A percentile compares a stretch with the other conserved stretches of the same genome.
phyloP scores from a whole-genome alignment of 2,113 vertebrate species.

The Datnioides undecimradiatus region DNA sequence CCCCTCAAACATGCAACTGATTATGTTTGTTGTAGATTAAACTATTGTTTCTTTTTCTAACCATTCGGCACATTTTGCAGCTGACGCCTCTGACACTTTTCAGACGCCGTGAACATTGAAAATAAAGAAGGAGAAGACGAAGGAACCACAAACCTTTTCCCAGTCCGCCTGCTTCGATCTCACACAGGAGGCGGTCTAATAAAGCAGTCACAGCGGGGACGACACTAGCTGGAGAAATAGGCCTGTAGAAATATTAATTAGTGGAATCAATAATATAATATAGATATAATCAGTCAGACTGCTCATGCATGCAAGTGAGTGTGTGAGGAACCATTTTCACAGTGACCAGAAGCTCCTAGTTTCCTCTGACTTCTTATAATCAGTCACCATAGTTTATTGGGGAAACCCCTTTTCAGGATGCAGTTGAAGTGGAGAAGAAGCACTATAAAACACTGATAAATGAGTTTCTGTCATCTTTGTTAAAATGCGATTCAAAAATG shows the following conservation, averaged over 20 bases:
- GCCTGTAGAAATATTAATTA: slow-evolving; percentile 87
- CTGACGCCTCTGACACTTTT: too few relatives aligned
- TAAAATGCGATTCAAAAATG: too few relatives aligned
- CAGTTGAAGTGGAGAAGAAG: too few relatives aligned
- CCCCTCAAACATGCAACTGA: not conserved
- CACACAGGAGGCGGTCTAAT: slow-evolving; percentile 84
- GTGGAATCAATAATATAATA: not conserved
- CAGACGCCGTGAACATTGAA: too few relatives aligned
- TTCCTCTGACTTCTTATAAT: too few relatives aligned
- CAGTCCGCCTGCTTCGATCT: slow-evolving; percentile 82
- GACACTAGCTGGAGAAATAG: slow-evolving; percentile 83
- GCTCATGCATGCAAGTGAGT: not conserved
- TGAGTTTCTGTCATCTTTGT: too few relatives aligned
- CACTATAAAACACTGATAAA: too few relatives aligned
- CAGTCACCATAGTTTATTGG: too few relatives aligned
- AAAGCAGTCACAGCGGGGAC: slow-evolving; percentile 80
- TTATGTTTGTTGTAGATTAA: too few relatives aligned
- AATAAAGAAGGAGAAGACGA: not conserved
- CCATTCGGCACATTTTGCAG: too few relatives aligned
- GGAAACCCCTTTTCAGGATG: too few relatives aligned
- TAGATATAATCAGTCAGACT: not conserved
- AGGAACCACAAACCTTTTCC: slow-evolving; percentile 85
- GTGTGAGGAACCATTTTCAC: not conserved
- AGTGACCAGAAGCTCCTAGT: not conserved
- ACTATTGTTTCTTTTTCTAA: too few relatives aligned